phyloP scores from a whole-genome alignment of 2,113 vertebrate genomes.

The Tetrao urogallus region DNA sequence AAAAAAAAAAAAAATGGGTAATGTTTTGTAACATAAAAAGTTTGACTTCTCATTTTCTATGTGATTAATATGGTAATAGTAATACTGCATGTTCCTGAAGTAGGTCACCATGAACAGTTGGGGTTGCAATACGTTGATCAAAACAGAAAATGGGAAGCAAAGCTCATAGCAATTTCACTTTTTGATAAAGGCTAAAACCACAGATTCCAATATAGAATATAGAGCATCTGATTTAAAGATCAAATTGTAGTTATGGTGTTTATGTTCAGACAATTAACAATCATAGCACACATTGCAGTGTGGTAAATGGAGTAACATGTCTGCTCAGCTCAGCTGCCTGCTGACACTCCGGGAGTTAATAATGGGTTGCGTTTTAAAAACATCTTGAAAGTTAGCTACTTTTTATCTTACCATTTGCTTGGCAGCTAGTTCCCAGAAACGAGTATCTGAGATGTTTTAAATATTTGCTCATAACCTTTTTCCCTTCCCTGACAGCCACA shows the following conservation, averaged over 20 bases:
- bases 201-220: neutral
- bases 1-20: neutral
- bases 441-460: neutral
- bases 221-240: neutral
- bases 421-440: neutral
- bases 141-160: neutral
- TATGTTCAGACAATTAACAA: neutral
- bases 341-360: neutral
- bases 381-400: neutral
- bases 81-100: neutral
- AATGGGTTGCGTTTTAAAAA: neutral
- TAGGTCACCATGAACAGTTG: neutral
- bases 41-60: neutral
- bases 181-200: neutral
- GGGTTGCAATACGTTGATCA: neutral
- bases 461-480: rapidly evolving
- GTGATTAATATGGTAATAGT: neutral
- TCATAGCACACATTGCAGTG: neutral
- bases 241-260: neutral
- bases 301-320: neutral
- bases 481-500: neutral
- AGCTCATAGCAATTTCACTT: neutral
- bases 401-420: neutral
- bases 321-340: neutral
- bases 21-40: neutral